Evolutionary conservation across 2,888 invertebrate species (phyloP).

Genomic region (Loripinus fragilis): DNA sequence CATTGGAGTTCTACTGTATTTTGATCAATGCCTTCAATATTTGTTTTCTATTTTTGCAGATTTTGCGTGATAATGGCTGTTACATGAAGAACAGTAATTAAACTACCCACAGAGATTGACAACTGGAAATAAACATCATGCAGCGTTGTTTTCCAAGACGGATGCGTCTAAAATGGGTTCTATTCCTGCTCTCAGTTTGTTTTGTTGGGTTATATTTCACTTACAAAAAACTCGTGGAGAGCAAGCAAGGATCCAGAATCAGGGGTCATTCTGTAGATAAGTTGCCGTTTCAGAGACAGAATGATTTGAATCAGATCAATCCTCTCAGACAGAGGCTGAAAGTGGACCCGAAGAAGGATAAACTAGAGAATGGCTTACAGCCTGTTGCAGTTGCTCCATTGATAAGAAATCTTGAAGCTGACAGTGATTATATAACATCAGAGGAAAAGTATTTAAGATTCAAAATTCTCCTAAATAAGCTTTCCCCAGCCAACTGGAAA

Average conservation of each 20-base stretch:
- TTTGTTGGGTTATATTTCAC: slow-evolving; percentile 50
- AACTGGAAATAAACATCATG: neutral
- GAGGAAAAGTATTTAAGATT: slow-evolving; percentile 49
- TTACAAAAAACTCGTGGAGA: slow-evolving; percentile 41
- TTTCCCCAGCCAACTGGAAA: slow-evolving; percentile 73
- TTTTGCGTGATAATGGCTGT: too few species aligned
- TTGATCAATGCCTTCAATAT: too few species aligned
- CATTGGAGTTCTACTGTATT: too few species aligned
- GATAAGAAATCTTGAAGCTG: slow-evolving; percentile 44
- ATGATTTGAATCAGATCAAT: slow-evolving; percentile 22
- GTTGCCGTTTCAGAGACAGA: slow-evolving; percentile 13
- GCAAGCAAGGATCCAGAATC: slow-evolving; percentile 15
- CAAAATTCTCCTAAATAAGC: slow-evolving; percentile 51
- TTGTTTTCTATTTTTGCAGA: too few species aligned
- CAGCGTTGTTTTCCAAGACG: slow-evolving; percentile 39
- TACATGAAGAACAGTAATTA: too few species aligned
- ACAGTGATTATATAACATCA: slow-evolving; percentile 52
- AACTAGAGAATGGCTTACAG: neutral
- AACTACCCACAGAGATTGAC: neutral
- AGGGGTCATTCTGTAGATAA: neutral
- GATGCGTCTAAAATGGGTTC: slow-evolving; percentile 45
- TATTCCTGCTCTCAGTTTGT: slow-evolving; percentile 44
- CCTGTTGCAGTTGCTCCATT: slow-evolving; percentile 13
- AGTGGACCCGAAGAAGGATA: neutral
- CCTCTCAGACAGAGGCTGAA: slow-evolving; percentile 17